Conservation (phyloP, 2,797 vertebrate genomes). For the Eleutherodactylus coqui region DNA sequence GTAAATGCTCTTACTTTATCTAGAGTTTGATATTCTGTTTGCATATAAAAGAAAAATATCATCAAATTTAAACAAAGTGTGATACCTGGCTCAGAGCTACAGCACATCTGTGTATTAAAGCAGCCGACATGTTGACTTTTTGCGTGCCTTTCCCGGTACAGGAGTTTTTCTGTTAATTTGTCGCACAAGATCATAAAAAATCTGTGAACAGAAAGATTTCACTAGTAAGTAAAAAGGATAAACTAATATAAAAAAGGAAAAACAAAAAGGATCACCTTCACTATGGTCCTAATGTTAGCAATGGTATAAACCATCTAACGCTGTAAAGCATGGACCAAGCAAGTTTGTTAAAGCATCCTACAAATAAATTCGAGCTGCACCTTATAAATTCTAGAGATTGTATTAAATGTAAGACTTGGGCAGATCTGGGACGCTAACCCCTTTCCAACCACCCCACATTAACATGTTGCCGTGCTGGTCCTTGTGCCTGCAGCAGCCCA, state of each 20-base stretch:
- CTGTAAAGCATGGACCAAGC: too few species aligned
- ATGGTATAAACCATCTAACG: neutral
- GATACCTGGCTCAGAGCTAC: conserved; percentile 91
- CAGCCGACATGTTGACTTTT: conserved; percentile 90
- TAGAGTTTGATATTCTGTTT: neutral
- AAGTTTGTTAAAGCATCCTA: too few species aligned
- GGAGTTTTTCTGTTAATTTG: conserved; percentile 95
- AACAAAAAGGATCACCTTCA: neutral
- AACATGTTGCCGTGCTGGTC: too few species aligned
- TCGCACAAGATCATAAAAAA: conserved; percentile 92
- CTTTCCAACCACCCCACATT: too few species aligned
- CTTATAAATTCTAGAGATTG: too few species aligned
- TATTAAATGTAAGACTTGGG: too few species aligned
- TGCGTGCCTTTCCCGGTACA: conserved; percentile 87
- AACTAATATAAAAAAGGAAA: neutral
- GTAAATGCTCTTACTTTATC: too few species aligned
- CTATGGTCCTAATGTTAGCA: neutral
- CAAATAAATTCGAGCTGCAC: too few species aligned
- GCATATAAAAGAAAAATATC: neutral
- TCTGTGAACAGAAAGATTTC: conserved; percentile 74
- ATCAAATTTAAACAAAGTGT: too few species aligned
- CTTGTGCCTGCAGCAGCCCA: too few species aligned
- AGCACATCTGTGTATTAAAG: conserved; percentile 87
- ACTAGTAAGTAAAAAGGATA: neutral
- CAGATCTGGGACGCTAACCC: too few species aligned